Conservation (phyloP, 1,140 invertebrate genomes). For the Cecropterus lyciades region DNA sequence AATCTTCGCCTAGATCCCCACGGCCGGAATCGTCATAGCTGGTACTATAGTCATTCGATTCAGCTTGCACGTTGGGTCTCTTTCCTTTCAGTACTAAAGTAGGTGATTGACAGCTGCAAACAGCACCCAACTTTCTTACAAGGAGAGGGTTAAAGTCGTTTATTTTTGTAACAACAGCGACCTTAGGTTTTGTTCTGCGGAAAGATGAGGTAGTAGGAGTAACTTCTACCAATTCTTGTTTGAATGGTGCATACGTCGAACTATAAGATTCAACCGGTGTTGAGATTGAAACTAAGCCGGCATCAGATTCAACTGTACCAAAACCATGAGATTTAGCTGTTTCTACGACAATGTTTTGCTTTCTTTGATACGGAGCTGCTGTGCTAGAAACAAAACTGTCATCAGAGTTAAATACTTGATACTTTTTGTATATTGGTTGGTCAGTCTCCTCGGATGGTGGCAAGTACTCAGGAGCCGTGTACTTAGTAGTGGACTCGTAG, state of each 20-base stretch:
- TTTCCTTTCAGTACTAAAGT: constrained; percentile 83
- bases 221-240: constrained; percentile 70
- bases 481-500: constrained; percentile 59
- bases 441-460: constrained; percentile 55
- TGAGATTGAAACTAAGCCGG: constrained; percentile 59
- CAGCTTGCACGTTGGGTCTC: constrained; percentile 59
- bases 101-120: constrained; percentile 89
- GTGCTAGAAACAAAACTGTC: constrained; percentile 34
- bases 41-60: constrained; percentile 60
- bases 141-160: constrained; percentile 89
- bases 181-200: constrained; percentile 75
- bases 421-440: constrained; percentile 29
- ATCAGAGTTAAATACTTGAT: constrained; percentile 25
- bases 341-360: constrained; percentile 76
- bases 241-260: constrained; percentile 62
- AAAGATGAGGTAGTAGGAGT: constrained; percentile 53
- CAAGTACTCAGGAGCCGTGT: constrained; percentile 71
- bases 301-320: constrained; percentile 68
- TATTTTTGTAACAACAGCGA: constrained; percentile 86
- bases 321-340: constrained; percentile 76
- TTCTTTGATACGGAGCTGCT: constrained; percentile 51
- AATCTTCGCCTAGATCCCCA: constrained; percentile 61
- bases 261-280: constrained; percentile 55
- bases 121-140: constrained; percentile 88
- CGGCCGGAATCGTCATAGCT: constrained; percentile 64